Percentiles rank a stretch among this genome's conserved stretches.
Evolutionary conservation across 2,797 vertebrate species (phyloP).

Genomic region (Poecile montanus): DNA sequence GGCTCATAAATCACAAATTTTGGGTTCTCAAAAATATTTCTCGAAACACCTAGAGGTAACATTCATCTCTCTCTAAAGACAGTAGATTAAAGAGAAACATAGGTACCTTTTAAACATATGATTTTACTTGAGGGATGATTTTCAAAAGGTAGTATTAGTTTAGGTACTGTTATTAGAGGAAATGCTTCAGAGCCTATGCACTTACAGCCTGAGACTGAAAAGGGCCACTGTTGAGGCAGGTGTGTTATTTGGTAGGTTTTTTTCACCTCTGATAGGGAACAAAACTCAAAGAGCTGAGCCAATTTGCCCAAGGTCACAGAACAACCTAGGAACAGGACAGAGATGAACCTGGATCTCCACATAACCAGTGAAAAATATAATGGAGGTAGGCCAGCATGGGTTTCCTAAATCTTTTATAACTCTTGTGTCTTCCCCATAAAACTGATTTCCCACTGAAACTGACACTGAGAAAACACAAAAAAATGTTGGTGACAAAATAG

Average conservation of each 20-base stretch:
- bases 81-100: neutral
- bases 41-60: neutral
- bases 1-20: neutral
- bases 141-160: neutral
- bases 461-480: neutral
- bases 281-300: neutral
- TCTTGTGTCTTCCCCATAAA: neutral
- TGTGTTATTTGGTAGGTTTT: neutral
- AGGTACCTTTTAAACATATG: neutral
- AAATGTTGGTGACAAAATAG: neutral
- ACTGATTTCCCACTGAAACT: neutral
- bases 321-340: neutral
- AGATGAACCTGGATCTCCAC: neutral
- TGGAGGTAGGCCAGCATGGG: neutral
- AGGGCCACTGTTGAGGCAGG: neutral
- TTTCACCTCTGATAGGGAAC: neutral
- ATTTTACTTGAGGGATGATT: neutral
- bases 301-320: neutral
- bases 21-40: neutral
- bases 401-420: neutral
- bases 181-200: neutral
- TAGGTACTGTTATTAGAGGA: neutral
- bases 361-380: neutral
- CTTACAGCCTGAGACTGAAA: neutral
- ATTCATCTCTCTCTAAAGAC: neutral